These are phyloP conservation scores for Alethe diademata DNA, from an alignment of 2,113 vertebrate genomes.

Conservation along the genomic window DNA sequence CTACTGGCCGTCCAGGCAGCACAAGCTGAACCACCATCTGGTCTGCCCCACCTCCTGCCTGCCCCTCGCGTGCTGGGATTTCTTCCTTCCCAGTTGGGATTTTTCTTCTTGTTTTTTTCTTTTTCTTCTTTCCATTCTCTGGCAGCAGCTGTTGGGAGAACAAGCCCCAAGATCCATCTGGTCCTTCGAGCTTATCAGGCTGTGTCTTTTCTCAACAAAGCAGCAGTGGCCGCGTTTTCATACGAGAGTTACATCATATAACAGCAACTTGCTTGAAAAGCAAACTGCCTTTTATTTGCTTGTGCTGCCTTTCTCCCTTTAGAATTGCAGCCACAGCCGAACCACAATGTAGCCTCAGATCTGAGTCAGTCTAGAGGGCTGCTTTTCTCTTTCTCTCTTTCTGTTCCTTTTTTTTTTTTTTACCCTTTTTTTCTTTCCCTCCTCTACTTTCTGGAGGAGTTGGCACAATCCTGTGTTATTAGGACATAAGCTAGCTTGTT, in stretches of 20 bases:
- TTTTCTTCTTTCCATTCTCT: background rate
- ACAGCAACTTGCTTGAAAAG: slow-evolving; percentile 44
- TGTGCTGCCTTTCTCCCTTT: slow-evolving; percentile 50
- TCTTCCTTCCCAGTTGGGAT: background rate
- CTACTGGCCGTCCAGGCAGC: background rate
- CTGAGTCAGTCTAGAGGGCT: slow-evolving; percentile 38
- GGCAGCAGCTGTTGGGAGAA: slow-evolving; percentile 59
- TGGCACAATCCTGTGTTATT: slow-evolving; percentile 86
- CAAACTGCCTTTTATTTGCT: slow-evolving; percentile 23
- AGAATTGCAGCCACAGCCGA: background rate
- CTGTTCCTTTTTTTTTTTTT: too few species aligned
- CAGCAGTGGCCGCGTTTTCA: background rate
- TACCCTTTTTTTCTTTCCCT: background rate
- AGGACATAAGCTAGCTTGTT: slow-evolving; percentile 83
- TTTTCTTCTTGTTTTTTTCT: background rate
- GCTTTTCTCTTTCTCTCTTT: background rate
- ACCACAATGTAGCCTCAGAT: slow-evolving; percentile 36
- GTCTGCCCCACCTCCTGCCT: background rate
- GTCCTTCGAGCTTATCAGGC: slow-evolving; percentile 4
- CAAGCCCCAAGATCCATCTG: slow-evolving; percentile 33
- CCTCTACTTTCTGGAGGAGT: slow-evolving; percentile 67
- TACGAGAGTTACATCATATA: slow-evolving; percentile 48
- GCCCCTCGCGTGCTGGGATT: background rate
- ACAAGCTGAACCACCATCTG: slow-evolving; percentile 24
- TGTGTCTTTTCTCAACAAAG: background rate